Evolutionary conservation across 2,888 invertebrate genomes (phyloP).

Genomic region (Eupithecia centaureata): DNA sequence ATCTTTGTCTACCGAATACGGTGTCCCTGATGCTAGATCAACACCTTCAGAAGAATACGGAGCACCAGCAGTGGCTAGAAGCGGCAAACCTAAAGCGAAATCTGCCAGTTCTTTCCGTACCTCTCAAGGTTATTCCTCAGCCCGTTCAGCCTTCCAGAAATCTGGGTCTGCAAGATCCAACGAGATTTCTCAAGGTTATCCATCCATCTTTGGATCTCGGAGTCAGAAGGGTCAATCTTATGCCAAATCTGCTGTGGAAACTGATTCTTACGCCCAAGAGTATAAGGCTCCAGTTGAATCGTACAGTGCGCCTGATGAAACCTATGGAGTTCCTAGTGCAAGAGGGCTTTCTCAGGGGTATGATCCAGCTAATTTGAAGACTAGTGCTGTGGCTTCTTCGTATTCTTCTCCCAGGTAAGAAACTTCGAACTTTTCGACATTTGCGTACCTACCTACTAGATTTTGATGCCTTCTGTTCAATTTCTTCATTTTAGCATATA

Average conservation of each 20-base stretch:
- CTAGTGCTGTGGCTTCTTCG: constrained; percentile 57
- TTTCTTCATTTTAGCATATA: too few species aligned
- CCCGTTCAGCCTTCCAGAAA: constrained; percentile 16
- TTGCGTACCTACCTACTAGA: background rate
- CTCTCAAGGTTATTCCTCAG: constrained; percentile 18
- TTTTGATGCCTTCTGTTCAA: background rate
- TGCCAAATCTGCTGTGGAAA: constrained; percentile 45
- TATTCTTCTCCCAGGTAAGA: constrained; percentile 62
- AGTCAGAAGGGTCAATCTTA: constrained; percentile 34
- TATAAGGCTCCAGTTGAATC: constrained; percentile 55
- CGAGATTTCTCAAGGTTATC: constrained; percentile 22
- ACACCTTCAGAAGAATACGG: constrained; percentile 58
- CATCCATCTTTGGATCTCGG: constrained; percentile 14
- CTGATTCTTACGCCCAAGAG: constrained; percentile 53
- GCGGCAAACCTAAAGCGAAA: constrained; percentile 17
- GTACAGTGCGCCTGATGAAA: constrained; percentile 58
- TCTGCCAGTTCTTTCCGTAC: constrained; percentile 13
- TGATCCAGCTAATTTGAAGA: constrained; percentile 75
- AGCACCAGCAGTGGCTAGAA: constrained; percentile 50
- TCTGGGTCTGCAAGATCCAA: constrained; percentile 22
- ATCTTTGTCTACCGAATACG: constrained; percentile 37
- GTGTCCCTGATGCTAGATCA: constrained; percentile 37
- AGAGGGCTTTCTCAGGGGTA: constrained; percentile 68
- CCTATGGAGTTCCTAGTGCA: constrained; percentile 70
- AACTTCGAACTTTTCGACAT: background rate